phyloP scores from a whole-genome alignment of 1,140 invertebrate genomes.

The Grapholita molesta region DNA sequence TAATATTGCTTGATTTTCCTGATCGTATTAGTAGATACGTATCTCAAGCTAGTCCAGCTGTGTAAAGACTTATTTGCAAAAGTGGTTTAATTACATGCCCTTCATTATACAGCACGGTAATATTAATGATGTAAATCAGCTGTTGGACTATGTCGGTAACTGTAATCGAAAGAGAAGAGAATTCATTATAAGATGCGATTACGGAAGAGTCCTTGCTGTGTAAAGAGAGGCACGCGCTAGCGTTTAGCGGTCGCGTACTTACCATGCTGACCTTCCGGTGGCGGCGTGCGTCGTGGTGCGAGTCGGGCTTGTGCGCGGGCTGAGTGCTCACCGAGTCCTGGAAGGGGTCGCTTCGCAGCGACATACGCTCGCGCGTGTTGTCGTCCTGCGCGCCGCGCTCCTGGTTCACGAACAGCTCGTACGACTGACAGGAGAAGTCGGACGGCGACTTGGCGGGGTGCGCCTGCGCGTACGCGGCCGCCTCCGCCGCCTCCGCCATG shows the following conservation, averaged over 20 bases:
- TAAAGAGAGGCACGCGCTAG: neutral
- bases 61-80: neutral
- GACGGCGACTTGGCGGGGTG: constrained; percentile 90
- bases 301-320: constrained; percentile 80
- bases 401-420: constrained; percentile 92
- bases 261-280: constrained; percentile 94
- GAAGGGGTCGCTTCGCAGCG: constrained; percentile 88
- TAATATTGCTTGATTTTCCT: neutral
- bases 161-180: neutral
- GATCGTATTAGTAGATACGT: neutral
- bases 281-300: constrained; percentile 80
- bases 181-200: neutral
- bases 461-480: constrained; percentile 80
- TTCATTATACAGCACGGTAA: neutral
- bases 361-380: constrained; percentile 94
- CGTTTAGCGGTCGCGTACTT: constrained; percentile 78
- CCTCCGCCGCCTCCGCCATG: constrained; percentile 78
- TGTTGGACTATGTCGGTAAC: neutral
- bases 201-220: constrained; percentile 1
- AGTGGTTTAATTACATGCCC: neutral
- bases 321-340: constrained; percentile 91
- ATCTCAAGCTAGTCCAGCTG: neutral
- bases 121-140: neutral
- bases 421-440: constrained; percentile 92
- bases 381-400: constrained; percentile 91